Evolutionary conservation across 2,113 vertebrate genomes (phyloP).

Genomic region (Otus sunia): DNA sequence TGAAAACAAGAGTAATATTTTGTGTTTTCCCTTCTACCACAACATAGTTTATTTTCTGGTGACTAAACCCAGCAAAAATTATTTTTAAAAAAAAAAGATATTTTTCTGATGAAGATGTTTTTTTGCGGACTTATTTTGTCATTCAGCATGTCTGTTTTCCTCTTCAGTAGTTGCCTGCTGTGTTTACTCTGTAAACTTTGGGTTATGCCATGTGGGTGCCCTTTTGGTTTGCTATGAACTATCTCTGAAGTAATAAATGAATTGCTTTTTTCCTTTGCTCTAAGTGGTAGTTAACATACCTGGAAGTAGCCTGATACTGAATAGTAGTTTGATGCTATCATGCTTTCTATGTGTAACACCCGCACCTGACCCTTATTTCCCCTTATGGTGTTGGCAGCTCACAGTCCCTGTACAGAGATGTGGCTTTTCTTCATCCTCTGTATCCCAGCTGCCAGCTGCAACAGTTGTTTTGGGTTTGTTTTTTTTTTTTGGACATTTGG

Average conservation of each 20-base stretch:
- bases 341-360: neutral
- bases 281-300: neutral
- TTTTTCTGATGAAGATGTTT: neutral
- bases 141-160: neutral
- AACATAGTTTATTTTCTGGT: neutral
- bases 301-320: neutral
- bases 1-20: neutral
- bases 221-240: neutral
- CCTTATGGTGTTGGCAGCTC: neutral
- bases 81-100: neutral
- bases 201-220: neutral
- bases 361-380: neutral
- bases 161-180: neutral
- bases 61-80: neutral
- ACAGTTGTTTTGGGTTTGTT: neutral
- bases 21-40: neutral
- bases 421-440: neutral
- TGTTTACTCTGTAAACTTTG: neutral
- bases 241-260: neutral
- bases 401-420: neutral
- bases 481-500: neutral
- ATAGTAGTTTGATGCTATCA: neutral
- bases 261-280: neutral
- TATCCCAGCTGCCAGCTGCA: neutral
- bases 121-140: neutral